Evolutionary conservation across 2,797 vertebrate genomes (phyloP).

Genomic region (Alauda arvensis): DNA sequence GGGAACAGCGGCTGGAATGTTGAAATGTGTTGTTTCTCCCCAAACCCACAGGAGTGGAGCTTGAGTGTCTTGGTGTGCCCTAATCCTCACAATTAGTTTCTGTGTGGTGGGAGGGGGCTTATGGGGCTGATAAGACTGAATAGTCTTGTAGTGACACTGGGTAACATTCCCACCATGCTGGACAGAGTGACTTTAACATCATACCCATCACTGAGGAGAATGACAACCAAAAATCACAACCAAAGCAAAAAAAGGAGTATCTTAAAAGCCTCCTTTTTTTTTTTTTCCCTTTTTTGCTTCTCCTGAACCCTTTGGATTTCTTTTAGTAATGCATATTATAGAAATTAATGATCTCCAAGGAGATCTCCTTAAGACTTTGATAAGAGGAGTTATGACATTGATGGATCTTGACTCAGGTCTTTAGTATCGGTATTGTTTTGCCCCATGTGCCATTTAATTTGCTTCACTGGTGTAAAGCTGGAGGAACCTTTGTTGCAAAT

Average conservation of each 20-base stretch:
- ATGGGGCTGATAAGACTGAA: conserved; percentile 24
- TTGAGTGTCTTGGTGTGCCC: conserved; percentile 60
- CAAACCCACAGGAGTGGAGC: conserved; percentile 62
- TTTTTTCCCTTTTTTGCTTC: not conserved
- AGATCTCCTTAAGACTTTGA: not conserved
- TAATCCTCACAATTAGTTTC: conserved; percentile 68
- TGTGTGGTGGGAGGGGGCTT: conserved; percentile 29
- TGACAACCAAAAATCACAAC: not conserved
- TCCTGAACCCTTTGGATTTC: not conserved
- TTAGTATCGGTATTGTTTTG: not conserved
- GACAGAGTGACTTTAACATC: not conserved
- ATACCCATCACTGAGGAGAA: not conserved
- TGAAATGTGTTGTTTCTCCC: conserved; percentile 75
- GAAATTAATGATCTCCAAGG: not conserved
- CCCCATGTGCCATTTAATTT: not conserved
- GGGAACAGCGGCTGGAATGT: conserved; percentile 80
- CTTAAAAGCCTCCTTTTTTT: not conserved
- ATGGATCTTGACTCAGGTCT: not conserved
- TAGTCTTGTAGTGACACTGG: conserved; percentile 33
- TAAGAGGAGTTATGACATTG: not conserved
- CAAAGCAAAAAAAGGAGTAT: not conserved
- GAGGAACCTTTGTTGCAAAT: not conserved
- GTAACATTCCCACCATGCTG: conserved; percentile 25
- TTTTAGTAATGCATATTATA: not conserved
- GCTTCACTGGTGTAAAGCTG: not conserved